phyloP scores from a whole-genome alignment of 2,113 vertebrate species.

The Thermophis baileyi region DNA sequence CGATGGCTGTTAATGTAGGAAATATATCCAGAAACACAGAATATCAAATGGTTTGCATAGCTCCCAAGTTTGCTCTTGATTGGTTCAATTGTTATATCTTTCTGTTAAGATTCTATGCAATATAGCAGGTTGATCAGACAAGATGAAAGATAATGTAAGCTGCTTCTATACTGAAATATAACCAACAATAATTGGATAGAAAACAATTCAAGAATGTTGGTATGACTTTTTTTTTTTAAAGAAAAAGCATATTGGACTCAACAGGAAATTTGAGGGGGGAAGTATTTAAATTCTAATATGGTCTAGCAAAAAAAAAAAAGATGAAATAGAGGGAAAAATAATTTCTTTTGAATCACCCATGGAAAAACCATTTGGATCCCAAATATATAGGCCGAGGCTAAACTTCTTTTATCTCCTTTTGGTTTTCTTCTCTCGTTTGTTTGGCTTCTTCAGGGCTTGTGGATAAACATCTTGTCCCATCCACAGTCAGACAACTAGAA shows the following conservation, averaged over 20 bases:
- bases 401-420: background rate
- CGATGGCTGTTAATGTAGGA: background rate
- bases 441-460: background rate
- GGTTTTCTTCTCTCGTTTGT: background rate
- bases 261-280: background rate
- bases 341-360: background rate
- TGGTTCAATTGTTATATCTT: background rate
- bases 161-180: background rate
- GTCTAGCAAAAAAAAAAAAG: background rate
- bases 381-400: background rate
- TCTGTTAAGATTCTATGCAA: background rate
- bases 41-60: background rate
- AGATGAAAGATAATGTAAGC: background rate
- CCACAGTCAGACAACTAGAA: background rate
- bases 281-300: background rate
- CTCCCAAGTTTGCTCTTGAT: background rate
- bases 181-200: background rate
- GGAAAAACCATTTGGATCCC: background rate
- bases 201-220: background rate
- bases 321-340: background rate
- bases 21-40: background rate
- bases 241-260: background rate
- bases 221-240: background rate
- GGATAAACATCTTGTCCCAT: background rate
- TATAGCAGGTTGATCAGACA: background rate